phyloP scores from a whole-genome alignment of 2,797 vertebrate species.

The Pseudochaenichthys georgianus region DNA sequence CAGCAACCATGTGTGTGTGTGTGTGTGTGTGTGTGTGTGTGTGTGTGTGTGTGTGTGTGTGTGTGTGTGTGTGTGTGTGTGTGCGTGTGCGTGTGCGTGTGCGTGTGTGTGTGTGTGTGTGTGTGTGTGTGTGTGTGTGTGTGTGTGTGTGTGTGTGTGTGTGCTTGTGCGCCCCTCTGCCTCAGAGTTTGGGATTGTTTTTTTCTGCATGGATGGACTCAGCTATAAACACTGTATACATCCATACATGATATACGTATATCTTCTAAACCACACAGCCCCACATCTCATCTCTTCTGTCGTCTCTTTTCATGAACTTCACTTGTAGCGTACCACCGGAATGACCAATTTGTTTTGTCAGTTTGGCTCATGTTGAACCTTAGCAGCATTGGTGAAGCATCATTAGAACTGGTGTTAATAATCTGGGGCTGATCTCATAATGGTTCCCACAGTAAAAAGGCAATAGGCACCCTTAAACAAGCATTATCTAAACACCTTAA shows the following conservation, averaged over 20 bases:
- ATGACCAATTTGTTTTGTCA: constrained; percentile 1
- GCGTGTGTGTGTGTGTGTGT: constrained; percentile 45
- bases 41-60: too few relatives aligned
- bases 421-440: background rate
- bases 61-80: too few relatives aligned
- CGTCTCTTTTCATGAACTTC: constrained; percentile 28
- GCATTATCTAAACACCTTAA: background rate
- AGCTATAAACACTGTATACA: constrained; percentile 48
- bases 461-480: background rate
- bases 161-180: constrained; percentile 28
- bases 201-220: constrained; percentile 55
- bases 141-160: constrained; percentile 27
- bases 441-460: constrained; percentile 1
- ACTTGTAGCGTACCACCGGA: background rate
- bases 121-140: constrained; percentile 15
- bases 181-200: constrained; percentile 66
- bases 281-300: constrained; percentile 31
- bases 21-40: constrained; percentile 21
- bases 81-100: too few relatives aligned
- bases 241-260: constrained; percentile 25
- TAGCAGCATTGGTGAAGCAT: background rate
- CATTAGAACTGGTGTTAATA: constrained; percentile 8
- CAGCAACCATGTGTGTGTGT: constrained; percentile 39
- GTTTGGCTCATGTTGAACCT: constrained; percentile 3
- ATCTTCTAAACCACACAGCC: constrained; percentile 36